phyloP scores from a whole-genome alignment of 2,113 vertebrate genomes.

The Columbina picui region DNA sequence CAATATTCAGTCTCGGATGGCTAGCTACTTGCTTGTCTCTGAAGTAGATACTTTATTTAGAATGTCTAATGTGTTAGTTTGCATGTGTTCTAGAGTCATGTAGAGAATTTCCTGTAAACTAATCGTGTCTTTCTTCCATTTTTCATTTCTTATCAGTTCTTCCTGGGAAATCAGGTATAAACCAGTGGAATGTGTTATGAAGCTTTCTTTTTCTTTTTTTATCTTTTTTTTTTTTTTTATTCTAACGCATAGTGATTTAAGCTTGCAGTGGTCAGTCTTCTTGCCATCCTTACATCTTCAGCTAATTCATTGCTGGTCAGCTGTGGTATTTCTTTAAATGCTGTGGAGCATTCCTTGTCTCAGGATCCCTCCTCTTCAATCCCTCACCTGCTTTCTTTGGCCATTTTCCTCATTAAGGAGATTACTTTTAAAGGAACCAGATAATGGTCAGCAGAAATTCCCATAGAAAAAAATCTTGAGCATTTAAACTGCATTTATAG shows the following conservation, averaged over 20 bases:
- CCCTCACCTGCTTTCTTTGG: constrained; percentile 44
- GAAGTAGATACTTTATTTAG: constrained; percentile 48
- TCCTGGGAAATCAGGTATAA: constrained; percentile 99
- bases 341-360: constrained; percentile 46
- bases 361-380: constrained; percentile 19
- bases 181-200: constrained; percentile 78
- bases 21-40: constrained; percentile 43
- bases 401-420: constrained; percentile 65
- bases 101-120: constrained; percentile 75
- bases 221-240: not conserved
- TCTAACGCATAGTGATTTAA: constrained; percentile 69
- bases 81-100: constrained; percentile 69
- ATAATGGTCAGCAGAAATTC: constrained; percentile 55
- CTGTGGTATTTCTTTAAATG: constrained; percentile 72
- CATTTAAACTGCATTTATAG: not conserved
- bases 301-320: constrained; percentile 75
- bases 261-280: constrained; percentile 74
- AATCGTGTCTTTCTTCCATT: constrained; percentile 86
- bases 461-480: not conserved
- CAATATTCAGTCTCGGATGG: constrained; percentile 12
- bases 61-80: constrained; percentile 42
- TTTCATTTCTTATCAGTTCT: constrained; percentile 94
- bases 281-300: constrained; percentile 63
- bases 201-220: constrained; percentile 30
- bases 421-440: constrained; percentile 83